Conservation (phyloP, 2,888 invertebrate genomes). For the Sminthurinus aureus region DNA sequence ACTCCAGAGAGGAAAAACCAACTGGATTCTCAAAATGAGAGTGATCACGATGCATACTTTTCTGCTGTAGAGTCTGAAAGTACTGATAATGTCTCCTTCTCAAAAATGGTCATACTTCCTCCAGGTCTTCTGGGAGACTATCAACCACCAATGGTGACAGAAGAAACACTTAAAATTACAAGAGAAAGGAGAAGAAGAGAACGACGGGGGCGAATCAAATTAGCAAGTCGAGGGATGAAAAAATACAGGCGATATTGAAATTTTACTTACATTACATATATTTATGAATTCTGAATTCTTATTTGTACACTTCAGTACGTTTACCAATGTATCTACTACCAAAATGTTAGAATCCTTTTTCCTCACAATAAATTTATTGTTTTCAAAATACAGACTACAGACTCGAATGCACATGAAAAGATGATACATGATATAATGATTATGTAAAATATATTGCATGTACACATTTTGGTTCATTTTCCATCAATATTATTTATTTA, state of each 20-base stretch:
- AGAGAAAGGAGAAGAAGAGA: slow-evolving; percentile 10
- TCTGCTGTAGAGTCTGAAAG: too few relatives aligned
- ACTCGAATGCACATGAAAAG: too few relatives aligned
- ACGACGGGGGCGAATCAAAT: not conserved
- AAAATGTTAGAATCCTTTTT: not conserved
- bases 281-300: not conserved
- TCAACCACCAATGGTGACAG: slow-evolving; percentile 7
- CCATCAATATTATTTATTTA: too few relatives aligned
- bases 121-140: not conserved
- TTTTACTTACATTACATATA: not conserved
- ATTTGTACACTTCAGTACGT: not conserved
- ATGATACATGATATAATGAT: too few relatives aligned
- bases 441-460: too few relatives aligned
- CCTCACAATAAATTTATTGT: too few relatives aligned
- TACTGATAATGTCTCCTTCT: not conserved
- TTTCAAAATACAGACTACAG: too few relatives aligned
- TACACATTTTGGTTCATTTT: too few relatives aligned
- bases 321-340: not conserved
- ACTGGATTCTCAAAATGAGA: too few relatives aligned
- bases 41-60: too few relatives aligned
- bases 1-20: too few relatives aligned
- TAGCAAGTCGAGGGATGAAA: slow-evolving; percentile 8
- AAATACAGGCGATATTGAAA: not conserved
- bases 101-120: slow-evolving; percentile 16
- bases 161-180: not conserved